These are phyloP conservation scores for Menidia menidia DNA, from an alignment of 2,797 vertebrate genomes.

Conservation along the genomic window DNA sequence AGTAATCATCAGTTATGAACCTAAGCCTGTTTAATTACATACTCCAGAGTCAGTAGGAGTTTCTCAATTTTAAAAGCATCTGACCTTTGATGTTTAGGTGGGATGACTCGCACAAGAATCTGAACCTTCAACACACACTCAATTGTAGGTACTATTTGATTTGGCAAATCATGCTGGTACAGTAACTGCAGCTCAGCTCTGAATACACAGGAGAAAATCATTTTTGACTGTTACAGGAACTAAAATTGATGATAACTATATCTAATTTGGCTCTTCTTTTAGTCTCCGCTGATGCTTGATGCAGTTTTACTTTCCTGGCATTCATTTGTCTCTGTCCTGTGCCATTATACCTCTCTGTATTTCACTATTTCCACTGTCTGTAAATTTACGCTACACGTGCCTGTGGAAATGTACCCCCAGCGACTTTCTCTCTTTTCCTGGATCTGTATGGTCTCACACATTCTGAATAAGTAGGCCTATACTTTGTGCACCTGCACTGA, in stretches of 20 bases:
- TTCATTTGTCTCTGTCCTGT: conserved; percentile 68
- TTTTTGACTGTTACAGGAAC: conserved; percentile 20
- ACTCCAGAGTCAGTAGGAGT: conserved; percentile 59
- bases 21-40: conserved; percentile 60
- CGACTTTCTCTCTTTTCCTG: conserved; percentile 63
- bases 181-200: conserved; percentile 59
- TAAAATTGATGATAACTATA: conserved; percentile 15
- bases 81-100: conserved; percentile 55
- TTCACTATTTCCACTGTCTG: conserved; percentile 66
- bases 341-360: conserved; percentile 67
- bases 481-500: conserved; percentile 58
- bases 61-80: conserved; percentile 33
- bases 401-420: conserved; percentile 77
- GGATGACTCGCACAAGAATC: conserved; percentile 41
- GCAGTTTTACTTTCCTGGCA: conserved; percentile 64
- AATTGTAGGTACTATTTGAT: conserved; percentile 65
- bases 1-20: conserved; percentile 52
- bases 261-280: conserved; percentile 27
- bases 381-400: conserved; percentile 73
- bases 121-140: conserved; percentile 57
- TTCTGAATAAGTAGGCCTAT: conserved; percentile 47
- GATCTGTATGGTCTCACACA: conserved; percentile 48
- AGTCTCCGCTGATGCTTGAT: conserved; percentile 31
- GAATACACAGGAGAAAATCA: conserved; percentile 9
- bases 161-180: conserved; percentile 66